These are phyloP conservation scores for Lissocephala sabroskyi DNA, from an alignment of 2,888 invertebrate genomes.

Conservation along the genomic window DNA sequence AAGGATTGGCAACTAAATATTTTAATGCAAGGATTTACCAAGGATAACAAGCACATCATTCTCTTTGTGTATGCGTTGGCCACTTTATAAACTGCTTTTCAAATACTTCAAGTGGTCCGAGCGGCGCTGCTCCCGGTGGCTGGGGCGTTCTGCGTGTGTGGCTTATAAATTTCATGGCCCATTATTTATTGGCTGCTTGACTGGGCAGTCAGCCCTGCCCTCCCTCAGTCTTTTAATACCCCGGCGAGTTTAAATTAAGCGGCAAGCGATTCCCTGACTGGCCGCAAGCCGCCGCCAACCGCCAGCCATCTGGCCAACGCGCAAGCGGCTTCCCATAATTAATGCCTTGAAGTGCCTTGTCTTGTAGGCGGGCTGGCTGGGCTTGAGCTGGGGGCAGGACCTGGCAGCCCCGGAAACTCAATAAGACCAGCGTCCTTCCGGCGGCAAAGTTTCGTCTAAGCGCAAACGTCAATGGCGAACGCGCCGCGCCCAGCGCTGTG, in stretches of 20 bases:
- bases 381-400: not conserved
- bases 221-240: conserved; percentile 26
- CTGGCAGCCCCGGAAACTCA: conserved; percentile 40
- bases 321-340: conserved; percentile 41
- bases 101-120: too few relatives aligned
- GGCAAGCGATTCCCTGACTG: not conserved
- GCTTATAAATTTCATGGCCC: conserved; percentile 25
- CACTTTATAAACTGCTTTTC: not conserved
- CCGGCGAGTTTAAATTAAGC: conserved; percentile 4
- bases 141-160: conserved; percentile 9
- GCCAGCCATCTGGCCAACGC: not conserved
- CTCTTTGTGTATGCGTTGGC: conserved; percentile 3
- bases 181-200: conserved; percentile 29
- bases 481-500: not conserved
- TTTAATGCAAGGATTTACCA: conserved; percentile 45
- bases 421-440: conserved; percentile 41
- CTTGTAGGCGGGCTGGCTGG: conserved; percentile 2
- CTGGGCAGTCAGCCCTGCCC: conserved; percentile 11
- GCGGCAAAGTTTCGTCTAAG: conserved; percentile 37
- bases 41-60: conserved; percentile 29
- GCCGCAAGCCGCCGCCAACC: not conserved
- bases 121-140: too few relatives aligned
- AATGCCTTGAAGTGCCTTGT: conserved; percentile 37
- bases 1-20: conserved; percentile 22
- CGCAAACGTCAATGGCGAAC: conserved; percentile 46